phyloP scores from a whole-genome alignment of 2,113 vertebrate genomes.

The Dicrurus megarhynchus region DNA sequence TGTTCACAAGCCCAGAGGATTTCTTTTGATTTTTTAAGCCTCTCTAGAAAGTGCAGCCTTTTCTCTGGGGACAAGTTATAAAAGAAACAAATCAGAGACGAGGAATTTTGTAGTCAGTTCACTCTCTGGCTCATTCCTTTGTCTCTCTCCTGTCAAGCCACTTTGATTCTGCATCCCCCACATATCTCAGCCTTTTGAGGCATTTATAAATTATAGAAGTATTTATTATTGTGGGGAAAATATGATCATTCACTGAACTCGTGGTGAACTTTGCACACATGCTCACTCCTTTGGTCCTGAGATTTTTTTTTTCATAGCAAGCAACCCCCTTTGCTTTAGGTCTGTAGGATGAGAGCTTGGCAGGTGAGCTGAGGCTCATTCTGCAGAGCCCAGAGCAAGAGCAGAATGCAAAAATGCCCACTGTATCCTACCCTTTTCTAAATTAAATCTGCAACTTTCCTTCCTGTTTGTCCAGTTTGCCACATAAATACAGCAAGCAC shows the following conservation, averaged over 20 bases:
- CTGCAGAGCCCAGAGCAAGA: background rate
- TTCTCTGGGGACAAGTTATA: conserved; percentile 30
- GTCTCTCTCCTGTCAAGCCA: conserved; percentile 43
- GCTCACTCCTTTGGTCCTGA: background rate
- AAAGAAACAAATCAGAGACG: conserved; percentile 45
- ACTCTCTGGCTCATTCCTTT: conserved; percentile 41
- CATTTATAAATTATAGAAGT: conserved; percentile 58
- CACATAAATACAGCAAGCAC: background rate
- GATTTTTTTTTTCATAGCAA: background rate
- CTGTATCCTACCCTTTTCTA: background rate
- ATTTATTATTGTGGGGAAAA: conserved; percentile 62
- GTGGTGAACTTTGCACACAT: conserved; percentile 29
- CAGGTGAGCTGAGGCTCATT: background rate
- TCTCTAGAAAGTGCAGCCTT: conserved; percentile 42
- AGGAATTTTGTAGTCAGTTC: conserved; percentile 57
- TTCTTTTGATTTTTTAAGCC: conserved; percentile 46
- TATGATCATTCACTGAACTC: conserved; percentile 56
- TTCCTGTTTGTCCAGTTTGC: background rate
- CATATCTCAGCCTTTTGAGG: conserved; percentile 27
- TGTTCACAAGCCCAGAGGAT: conserved; percentile 37
- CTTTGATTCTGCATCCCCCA: conserved; percentile 56
- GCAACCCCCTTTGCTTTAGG: background rate
- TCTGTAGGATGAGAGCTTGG: background rate
- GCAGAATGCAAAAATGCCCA: background rate
- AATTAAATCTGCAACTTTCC: background rate